Conservation (phyloP, 2,888 invertebrate genomes). For the Cyrtodaria siliqua region DNA sequence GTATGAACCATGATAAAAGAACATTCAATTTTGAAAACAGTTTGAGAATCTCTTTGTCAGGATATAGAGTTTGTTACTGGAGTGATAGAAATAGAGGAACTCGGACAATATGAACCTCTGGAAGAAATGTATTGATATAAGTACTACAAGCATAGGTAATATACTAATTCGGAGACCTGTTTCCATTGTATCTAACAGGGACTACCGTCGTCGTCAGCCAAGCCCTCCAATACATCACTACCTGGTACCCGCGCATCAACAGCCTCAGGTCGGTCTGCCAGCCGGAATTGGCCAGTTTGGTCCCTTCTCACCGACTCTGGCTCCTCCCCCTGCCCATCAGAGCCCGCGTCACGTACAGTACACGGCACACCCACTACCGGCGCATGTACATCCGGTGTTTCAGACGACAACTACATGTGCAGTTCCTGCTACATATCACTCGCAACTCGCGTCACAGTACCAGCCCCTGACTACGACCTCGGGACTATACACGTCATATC, state of each 20-base stretch:
- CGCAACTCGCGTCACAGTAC: constrained; percentile 86
- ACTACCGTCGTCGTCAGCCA: constrained; percentile 89
- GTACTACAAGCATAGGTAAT: no score
- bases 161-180: no score
- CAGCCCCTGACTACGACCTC: constrained; percentile 88
- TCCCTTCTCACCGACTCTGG: constrained; percentile 86
- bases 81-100: no score
- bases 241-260: constrained; percentile 84
- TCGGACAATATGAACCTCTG: no score
- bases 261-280: constrained; percentile 80
- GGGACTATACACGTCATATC: constrained; percentile 89
- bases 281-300: constrained; percentile 79
- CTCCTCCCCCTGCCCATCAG: constrained; percentile 93
- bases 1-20: no score
- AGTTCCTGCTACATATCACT: constrained; percentile 73
- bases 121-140: no score
- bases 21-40: no score
- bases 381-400: constrained; percentile 89
- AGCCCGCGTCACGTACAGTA: constrained; percentile 89
- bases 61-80: no score
- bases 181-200: no score
- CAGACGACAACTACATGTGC: constrained; percentile 79
- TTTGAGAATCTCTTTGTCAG: no score
- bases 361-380: constrained; percentile 92
- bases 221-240: constrained; percentile 83